Percentiles rank a stretch among this genome's conserved stretches.
These are phyloP conservation scores for Sarcophaga variegata DNA, from an alignment of 2,888 invertebrate genomes.

Conservation along the genomic window DNA sequence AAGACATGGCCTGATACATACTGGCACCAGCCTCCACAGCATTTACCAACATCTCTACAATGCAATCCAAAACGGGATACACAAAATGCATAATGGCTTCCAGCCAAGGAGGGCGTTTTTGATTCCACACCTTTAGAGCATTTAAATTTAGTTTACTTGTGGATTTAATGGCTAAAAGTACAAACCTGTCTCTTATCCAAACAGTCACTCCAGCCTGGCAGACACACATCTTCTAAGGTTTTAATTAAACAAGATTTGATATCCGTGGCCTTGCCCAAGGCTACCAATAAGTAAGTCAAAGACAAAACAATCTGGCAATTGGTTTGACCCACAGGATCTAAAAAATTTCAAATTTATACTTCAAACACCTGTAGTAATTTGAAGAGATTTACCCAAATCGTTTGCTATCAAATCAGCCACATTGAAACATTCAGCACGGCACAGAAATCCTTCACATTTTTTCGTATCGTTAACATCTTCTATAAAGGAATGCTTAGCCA, in stretches of 20 bases:
- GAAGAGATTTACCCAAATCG: slow-evolving; percentile 74
- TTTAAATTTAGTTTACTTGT: background rate
- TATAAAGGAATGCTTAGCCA: slow-evolving; percentile 80
- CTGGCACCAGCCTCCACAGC: slow-evolving; percentile 89
- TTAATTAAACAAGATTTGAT: slow-evolving; percentile 86
- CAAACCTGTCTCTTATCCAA: slow-evolving; percentile 88
- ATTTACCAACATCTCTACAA: slow-evolving; percentile 86
- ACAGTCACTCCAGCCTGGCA: slow-evolving; percentile 86
- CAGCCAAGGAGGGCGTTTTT: slow-evolving; percentile 89
- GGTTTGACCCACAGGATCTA: slow-evolving; percentile 82
- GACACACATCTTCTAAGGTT: slow-evolving; percentile 84
- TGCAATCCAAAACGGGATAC: slow-evolving; percentile 85
- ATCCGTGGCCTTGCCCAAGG: slow-evolving; percentile 85
- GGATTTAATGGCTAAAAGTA: background rate
- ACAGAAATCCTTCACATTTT: slow-evolving; percentile 87
- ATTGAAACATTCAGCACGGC: slow-evolving; percentile 85
- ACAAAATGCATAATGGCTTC: slow-evolving; percentile 87
- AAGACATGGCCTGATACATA: slow-evolving; percentile 91
- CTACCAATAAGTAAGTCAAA: slow-evolving; percentile 85
- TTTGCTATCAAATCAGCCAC: slow-evolving; percentile 77
- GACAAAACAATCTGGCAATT: slow-evolving; percentile 85
- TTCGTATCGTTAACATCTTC: slow-evolving; percentile 73
- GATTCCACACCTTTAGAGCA: slow-evolving; percentile 88
- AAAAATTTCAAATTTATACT: background rate
- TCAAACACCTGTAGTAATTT: background rate